Conservation (phyloP, 1,140 invertebrate species). For the Palaemon carinicauda region DNA sequence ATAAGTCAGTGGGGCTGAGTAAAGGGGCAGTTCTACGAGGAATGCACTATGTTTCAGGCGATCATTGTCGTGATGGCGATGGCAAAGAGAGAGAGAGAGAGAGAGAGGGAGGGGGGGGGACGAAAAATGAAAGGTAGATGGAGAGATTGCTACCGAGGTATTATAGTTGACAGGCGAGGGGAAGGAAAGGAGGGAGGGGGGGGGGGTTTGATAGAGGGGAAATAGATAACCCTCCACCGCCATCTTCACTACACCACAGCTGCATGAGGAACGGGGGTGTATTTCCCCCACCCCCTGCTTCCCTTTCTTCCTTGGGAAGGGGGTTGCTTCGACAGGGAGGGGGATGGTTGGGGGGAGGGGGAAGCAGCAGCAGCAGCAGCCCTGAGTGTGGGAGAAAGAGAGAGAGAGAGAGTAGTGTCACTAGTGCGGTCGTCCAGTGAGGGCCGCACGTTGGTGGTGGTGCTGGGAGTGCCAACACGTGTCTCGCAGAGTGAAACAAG, state of each 20-base stretch:
- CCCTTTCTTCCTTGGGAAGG: not conserved
- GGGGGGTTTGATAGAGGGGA: not conserved
- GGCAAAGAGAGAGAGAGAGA: not conserved
- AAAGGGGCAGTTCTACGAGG: too few species aligned
- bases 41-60: too few species aligned
- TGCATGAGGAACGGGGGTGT: too few species aligned
- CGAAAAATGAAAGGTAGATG: not conserved
- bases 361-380: not conserved
- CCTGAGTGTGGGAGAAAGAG: not conserved
- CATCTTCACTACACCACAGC: too few species aligned
- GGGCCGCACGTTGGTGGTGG: slow-evolving; percentile 21
- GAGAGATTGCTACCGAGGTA: not conserved
- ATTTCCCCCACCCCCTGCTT: too few species aligned
- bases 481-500: slow-evolving; percentile 23
- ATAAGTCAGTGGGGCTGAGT: too few species aligned
- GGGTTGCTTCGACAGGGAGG: too few species aligned
- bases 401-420: slow-evolving; percentile 16
- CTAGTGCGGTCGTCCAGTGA: slow-evolving; percentile 40
- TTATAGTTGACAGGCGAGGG: not conserved
- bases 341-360: not conserved
- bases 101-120: not conserved
- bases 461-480: slow-evolving; percentile 20
- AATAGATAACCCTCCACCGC: not conserved
- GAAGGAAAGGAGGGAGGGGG: not conserved
- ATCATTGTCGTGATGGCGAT: not conserved